Evolutionary conservation across 1,140 invertebrate genomes (phyloP).

Genomic region (Lepidurus couesii): DNA sequence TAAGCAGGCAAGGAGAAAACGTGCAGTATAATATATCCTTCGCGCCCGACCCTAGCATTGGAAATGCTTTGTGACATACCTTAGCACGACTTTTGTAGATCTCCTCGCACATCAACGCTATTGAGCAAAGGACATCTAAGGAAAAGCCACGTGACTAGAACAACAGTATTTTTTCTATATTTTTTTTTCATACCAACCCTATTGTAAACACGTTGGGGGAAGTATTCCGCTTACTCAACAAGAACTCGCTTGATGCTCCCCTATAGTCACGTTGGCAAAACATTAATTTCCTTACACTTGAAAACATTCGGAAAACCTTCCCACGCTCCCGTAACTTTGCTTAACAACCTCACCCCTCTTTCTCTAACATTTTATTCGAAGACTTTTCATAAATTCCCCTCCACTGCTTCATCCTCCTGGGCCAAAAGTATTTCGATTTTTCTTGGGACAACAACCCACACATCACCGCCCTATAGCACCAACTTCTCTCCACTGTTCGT

Average conservation of each 20-base stretch:
- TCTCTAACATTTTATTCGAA: too few relatives aligned
- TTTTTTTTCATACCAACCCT: background rate
- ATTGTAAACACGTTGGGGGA: conserved; percentile 10
- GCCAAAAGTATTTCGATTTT: too few relatives aligned
- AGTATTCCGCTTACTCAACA: background rate
- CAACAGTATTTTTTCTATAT: background rate
- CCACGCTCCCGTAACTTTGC: too few relatives aligned
- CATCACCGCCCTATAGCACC: background rate
- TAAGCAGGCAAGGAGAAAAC: background rate
- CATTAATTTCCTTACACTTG: too few relatives aligned
- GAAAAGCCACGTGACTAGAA: background rate
- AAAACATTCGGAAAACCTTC: too few relatives aligned
- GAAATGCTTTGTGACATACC: background rate
- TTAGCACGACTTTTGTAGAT: background rate
- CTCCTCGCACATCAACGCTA: background rate
- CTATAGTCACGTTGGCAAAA: too few relatives aligned
- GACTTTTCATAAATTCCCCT: too few relatives aligned
- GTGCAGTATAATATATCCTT: background rate
- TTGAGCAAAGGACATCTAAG: background rate
- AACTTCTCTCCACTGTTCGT: background rate
- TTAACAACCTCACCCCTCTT: too few relatives aligned
- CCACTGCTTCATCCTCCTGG: too few relatives aligned
- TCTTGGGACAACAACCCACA: too few relatives aligned
- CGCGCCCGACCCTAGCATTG: background rate
- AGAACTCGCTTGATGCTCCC: too few relatives aligned